Evolutionary conservation across 1,140 invertebrate genomes (phyloP).

Genomic region (Drosophila littoralis): DNA sequence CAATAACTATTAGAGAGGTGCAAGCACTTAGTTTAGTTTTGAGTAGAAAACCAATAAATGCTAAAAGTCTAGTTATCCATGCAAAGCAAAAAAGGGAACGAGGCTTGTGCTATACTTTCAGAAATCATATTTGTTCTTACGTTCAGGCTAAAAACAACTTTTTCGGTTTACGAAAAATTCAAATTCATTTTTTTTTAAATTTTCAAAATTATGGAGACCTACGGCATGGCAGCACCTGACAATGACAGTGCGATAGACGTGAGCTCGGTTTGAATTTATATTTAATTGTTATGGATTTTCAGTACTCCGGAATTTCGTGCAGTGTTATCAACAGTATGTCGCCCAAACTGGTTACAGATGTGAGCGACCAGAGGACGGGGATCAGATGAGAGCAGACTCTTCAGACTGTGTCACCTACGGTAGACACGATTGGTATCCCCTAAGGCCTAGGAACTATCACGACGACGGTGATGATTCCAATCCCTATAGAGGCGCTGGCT

Average conservation of each 20-base stretch:
- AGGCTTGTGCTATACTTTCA: not conserved
- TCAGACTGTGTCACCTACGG: not conserved
- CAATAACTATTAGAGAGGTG: not conserved
- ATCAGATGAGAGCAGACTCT: conserved; percentile 8
- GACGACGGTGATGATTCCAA: not conserved
- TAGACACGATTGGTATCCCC: conserved; percentile 6
- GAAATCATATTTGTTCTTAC: conserved; percentile 3
- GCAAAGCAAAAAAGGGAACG: not conserved
- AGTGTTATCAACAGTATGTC: conserved; percentile 48
- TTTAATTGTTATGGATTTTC: not conserved
- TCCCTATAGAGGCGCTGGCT: not conserved
- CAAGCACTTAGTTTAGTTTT: not conserved
- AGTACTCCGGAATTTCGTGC: not conserved
- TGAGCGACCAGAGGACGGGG: conserved; percentile 20
- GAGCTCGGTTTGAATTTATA: not conserved
- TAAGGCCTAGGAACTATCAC: not conserved
- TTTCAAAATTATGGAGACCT: conserved; percentile 47
- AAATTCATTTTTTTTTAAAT: conserved; percentile 23
- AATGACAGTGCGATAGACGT: conserved; percentile 36
- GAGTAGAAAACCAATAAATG: not conserved
- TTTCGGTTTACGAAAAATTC: conserved; percentile 32
- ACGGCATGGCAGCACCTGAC: conserved; percentile 26
- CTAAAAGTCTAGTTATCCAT: not conserved
- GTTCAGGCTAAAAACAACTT: conserved; percentile 12
- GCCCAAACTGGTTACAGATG: conserved; percentile 28